Conservation (phyloP, 2,113 vertebrate species). For the Chrysemys picta region DNA sequence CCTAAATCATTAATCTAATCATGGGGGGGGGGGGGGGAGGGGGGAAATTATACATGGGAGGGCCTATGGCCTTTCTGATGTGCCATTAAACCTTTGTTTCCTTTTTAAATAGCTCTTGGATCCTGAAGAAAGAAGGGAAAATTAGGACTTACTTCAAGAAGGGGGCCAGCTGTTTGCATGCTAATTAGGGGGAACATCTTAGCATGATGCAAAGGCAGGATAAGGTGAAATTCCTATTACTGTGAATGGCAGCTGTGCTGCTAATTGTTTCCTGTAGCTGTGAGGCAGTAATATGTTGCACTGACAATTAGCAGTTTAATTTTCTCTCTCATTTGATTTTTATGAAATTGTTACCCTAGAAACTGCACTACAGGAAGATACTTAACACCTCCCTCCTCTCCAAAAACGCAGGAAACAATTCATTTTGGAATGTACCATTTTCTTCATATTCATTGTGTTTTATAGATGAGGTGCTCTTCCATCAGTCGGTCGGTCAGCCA, state of each 20-base stretch:
- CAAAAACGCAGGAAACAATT: background rate
- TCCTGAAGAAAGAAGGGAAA: background rate
- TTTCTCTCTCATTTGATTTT: constrained; percentile 1
- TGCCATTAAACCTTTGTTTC: background rate
- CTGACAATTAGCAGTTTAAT: background rate
- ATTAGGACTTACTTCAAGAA: background rate
- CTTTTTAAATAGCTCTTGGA: background rate
- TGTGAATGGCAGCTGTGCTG: background rate
- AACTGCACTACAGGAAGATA: background rate
- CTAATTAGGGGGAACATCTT: background rate
- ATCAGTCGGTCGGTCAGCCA: background rate
- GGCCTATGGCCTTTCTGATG: background rate
- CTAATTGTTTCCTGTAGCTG: background rate
- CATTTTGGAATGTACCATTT: too few species aligned
- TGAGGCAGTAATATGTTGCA: background rate
- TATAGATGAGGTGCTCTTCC: background rate
- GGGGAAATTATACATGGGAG: background rate
- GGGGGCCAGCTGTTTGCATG: background rate
- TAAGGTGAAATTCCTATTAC: background rate
- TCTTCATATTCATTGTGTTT: background rate
- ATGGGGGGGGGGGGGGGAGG: background rate
- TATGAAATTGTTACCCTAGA: background rate
- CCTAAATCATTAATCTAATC: background rate
- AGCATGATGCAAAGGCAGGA: background rate
- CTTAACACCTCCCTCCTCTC: background rate